Evolutionary conservation across 2,888 invertebrate genomes (phyloP).

Genomic region (Lapara coniferarum): DNA sequence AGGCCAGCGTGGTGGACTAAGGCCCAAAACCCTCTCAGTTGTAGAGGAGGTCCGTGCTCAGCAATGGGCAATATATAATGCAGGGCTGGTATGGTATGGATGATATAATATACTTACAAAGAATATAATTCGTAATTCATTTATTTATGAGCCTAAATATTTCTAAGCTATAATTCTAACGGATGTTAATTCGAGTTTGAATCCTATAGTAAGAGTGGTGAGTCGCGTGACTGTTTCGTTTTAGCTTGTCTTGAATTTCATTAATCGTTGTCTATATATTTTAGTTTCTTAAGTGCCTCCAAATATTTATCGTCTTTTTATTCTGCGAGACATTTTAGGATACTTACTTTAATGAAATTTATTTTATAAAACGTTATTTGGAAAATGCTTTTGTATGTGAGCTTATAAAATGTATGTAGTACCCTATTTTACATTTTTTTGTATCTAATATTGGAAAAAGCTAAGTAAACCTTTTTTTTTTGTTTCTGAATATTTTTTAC

Average conservation of each 20-base stretch:
- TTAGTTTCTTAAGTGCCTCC: constrained; percentile 46
- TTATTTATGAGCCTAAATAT: not conserved
- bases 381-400: not conserved
- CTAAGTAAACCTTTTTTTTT: not conserved
- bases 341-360: constrained; percentile 3
- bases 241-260: constrained; percentile 53
- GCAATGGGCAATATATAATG: too few species aligned
- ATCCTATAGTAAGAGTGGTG: constrained; percentile 29
- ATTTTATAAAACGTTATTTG: constrained; percentile 2
- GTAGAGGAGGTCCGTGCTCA: too few species aligned
- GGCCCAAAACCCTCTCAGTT: too few species aligned
- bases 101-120: too few species aligned
- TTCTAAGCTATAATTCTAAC: not conserved
- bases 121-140: not conserved
- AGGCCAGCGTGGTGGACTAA: too few species aligned
- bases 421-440: not conserved
- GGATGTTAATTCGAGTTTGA: not conserved
- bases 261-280: constrained; percentile 60
- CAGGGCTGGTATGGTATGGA: too few species aligned
- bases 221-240: constrained; percentile 50
- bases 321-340: constrained; percentile 8
- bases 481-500: too few species aligned
- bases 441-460: not conserved
- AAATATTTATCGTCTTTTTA: constrained; percentile 47
- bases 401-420: not conserved